phyloP scores from a whole-genome alignment of 1,140 invertebrate species.

The Lethrus apterus region DNA sequence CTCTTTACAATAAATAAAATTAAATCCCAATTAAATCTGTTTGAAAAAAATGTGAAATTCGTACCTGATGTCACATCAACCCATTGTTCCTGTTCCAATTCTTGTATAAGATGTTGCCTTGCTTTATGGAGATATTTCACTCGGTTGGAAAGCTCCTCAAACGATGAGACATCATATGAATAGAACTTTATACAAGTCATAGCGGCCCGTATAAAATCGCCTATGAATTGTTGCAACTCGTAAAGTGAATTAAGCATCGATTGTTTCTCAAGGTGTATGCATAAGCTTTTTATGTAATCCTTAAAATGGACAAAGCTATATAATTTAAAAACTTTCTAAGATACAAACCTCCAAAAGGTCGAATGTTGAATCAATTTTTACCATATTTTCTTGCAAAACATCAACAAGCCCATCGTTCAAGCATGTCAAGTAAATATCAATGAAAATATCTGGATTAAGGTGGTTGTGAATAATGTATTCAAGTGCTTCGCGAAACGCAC shows the following conservation, averaged over 20 bases:
- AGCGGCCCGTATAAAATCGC: conserved; percentile 61
- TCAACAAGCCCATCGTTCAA: conserved; percentile 54
- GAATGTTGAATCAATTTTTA: conserved; percentile 52
- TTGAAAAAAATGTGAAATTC: background rate
- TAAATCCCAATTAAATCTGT: background rate
- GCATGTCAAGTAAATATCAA: conserved; percentile 62
- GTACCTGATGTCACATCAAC: conserved; percentile 36
- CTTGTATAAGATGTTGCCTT: conserved; percentile 53
- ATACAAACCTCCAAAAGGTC: conserved; percentile 54
- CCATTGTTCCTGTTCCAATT: conserved; percentile 42
- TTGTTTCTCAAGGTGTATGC: conserved; percentile 56
- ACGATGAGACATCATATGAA: conserved; percentile 47
- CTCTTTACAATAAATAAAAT: background rate
- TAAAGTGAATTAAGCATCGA: conserved; percentile 59
- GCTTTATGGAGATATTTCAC: conserved; percentile 52
- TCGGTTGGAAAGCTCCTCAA: conserved; percentile 48
- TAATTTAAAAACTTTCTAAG: background rate
- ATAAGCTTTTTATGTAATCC: conserved; percentile 57
- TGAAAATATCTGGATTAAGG: conserved; percentile 58
- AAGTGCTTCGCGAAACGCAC: conserved; percentile 52
- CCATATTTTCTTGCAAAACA: conserved; percentile 53
- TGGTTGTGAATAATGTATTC: conserved; percentile 56
- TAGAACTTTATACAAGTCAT: conserved; percentile 70
- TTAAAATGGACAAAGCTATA: conserved; percentile 29
- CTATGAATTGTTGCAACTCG: conserved; percentile 58